phyloP scores from a whole-genome alignment of 1,140 invertebrate genomes.

The Ericerus pela region DNA sequence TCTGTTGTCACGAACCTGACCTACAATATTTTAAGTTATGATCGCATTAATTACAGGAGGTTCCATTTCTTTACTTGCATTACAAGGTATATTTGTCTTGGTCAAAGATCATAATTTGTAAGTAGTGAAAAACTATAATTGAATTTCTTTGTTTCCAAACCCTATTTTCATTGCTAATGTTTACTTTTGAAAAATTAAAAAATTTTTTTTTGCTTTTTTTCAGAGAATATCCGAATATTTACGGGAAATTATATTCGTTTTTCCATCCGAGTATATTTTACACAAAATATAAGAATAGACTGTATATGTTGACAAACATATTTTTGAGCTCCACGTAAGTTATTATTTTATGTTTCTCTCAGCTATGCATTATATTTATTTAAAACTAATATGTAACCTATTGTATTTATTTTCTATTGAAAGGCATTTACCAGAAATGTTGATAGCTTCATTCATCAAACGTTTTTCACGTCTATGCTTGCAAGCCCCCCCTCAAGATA shows the following conservation, averaged over 20 bases:
- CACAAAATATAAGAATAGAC: conserved; percentile 70
- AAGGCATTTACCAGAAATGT: conserved; percentile 75
- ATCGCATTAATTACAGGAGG: conserved; percentile 53
- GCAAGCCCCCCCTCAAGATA: conserved; percentile 61
- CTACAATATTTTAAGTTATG: too few species aligned
- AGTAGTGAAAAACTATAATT: conserved; percentile 5
- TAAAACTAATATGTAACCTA: neutral
- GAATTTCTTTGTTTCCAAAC: neutral
- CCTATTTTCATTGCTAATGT: neutral
- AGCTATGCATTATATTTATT: neutral
- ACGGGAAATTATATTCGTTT: conserved; percentile 82
- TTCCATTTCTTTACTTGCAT: conserved; percentile 66
- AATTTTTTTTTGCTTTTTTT: conserved; percentile 24
- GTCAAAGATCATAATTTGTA: conserved; percentile 20
- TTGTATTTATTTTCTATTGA: conserved; percentile 6
- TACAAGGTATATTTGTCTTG: conserved; percentile 35
- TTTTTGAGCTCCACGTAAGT: conserved; percentile 85
- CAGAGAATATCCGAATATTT: conserved; percentile 87
- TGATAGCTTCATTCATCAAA: conserved; percentile 89
- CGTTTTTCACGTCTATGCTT: conserved; percentile 66
- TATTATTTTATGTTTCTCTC: neutral
- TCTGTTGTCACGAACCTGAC: too few species aligned
- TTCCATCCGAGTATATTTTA: conserved; percentile 79
- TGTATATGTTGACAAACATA: conserved; percentile 74
- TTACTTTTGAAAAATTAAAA: conserved; percentile 3